Conservation (phyloP, 2,888 invertebrate species). For the Mesoligia furuncula region DNA sequence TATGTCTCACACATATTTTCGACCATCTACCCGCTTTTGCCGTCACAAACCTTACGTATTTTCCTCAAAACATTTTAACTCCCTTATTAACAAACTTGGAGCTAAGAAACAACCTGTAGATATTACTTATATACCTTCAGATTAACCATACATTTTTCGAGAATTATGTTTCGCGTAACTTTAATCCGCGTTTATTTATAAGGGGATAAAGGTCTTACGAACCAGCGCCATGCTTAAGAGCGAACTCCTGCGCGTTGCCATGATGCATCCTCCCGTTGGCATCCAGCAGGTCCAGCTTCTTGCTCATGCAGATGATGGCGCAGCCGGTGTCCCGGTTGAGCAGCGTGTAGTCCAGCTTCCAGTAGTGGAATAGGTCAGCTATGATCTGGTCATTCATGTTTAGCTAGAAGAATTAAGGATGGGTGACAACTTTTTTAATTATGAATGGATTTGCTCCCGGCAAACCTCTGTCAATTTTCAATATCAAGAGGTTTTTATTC, state of each 20-base stretch:
- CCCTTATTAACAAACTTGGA: background rate
- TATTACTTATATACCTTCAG: background rate
- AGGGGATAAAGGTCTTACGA: conserved; percentile 12
- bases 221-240: conserved; percentile 78
- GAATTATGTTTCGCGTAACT: background rate
- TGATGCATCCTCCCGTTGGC: conserved; percentile 74
- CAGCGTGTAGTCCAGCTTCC: conserved; percentile 78
- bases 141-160: background rate
- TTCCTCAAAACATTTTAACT: background rate
- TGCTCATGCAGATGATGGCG: conserved; percentile 79
- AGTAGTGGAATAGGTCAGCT: conserved; percentile 79
- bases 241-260: conserved; percentile 76
- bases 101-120: background rate
- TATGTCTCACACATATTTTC: background rate
- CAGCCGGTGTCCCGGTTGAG: conserved; percentile 78
- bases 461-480: background rate
- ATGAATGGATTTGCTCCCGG: background rate
- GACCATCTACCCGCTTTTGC: background rate
- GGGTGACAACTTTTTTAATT: background rate
- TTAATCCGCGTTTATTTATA: background rate
- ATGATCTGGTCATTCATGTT: conserved; percentile 75
- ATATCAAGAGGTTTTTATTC: background rate
- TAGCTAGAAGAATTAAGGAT: conserved; percentile 68
- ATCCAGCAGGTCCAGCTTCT: conserved; percentile 76
- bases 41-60: background rate